These are phyloP conservation scores for Hyperopisus bebe DNA, from an alignment of 2,113 vertebrate species.

Conservation along the genomic window DNA sequence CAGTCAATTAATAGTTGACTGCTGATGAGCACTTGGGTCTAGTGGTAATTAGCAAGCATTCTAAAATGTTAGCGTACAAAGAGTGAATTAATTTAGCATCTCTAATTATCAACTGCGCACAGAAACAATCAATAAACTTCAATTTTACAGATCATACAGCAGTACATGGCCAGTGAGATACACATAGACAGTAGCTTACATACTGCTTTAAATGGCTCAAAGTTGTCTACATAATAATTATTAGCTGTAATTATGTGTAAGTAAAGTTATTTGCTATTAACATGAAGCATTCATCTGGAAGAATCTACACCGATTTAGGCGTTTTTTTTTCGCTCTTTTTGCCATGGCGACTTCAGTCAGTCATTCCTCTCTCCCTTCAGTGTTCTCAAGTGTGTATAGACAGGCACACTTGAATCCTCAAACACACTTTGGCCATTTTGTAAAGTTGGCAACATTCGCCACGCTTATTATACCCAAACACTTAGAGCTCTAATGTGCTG, in stretches of 20 bases:
- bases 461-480: background rate
- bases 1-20: background rate
- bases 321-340: background rate
- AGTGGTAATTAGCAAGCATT: background rate
- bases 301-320: background rate
- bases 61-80: background rate
- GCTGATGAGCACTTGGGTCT: background rate
- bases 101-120: background rate
- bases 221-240: background rate
- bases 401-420: background rate
- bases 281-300: background rate
- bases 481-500: background rate
- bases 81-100: background rate
- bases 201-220: background rate
- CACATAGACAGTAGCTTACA: background rate
- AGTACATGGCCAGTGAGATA: background rate
- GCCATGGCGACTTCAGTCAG: background rate
- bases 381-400: background rate
- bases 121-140: background rate
- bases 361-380: background rate
- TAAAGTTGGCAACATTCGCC: background rate
- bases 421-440: background rate
- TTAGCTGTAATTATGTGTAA: background rate
- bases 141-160: background rate
- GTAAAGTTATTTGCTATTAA: background rate